phyloP scores from a whole-genome alignment of 2,888 invertebrate species.

The Ophion ellenae region DNA sequence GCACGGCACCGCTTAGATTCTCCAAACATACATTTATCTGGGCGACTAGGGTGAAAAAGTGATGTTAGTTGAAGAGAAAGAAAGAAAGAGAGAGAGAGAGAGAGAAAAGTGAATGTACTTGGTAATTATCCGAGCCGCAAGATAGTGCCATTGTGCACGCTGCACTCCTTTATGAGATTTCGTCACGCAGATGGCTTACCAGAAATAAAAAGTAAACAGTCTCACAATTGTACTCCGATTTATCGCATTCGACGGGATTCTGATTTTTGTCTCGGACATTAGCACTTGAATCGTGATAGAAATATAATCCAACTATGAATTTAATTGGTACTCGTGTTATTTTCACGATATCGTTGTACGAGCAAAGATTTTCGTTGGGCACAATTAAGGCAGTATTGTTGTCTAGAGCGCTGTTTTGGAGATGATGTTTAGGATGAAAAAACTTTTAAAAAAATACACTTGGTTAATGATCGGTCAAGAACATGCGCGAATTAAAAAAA shows the following conservation, averaged over 20 bases:
- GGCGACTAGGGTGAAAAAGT: conserved; percentile 56
- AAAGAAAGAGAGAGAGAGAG: conserved; percentile 22
- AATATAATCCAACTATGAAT: neutral
- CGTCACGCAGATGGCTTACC: conserved; percentile 75
- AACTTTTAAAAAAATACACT: no score
- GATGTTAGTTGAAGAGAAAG: conserved; percentile 26
- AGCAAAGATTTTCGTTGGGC: neutral
- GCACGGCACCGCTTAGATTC: conserved; percentile 46
- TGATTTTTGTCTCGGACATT: neutral
- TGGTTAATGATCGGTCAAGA: no score
- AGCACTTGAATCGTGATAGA: neutral
- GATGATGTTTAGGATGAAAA: no score
- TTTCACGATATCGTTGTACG: no score
- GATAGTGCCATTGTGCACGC: conserved; percentile 74
- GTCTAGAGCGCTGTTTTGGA: no score
- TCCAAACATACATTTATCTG: conserved; percentile 65
- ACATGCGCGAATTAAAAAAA: no score
- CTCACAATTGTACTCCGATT: neutral
- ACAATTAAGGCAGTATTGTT: no score
- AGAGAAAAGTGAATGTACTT: conserved; percentile 65
- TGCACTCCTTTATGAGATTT: conserved; percentile 73
- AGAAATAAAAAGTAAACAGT: conserved; percentile 3
- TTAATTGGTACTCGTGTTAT: neutral
- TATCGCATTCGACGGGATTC: neutral
- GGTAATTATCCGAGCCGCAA: conserved; percentile 71